Evolutionary conservation across 2,888 invertebrate genomes (phyloP), one percentile per base, ranked within the genome.

Genomic region (Entomobrya multifasciata): DNA sequence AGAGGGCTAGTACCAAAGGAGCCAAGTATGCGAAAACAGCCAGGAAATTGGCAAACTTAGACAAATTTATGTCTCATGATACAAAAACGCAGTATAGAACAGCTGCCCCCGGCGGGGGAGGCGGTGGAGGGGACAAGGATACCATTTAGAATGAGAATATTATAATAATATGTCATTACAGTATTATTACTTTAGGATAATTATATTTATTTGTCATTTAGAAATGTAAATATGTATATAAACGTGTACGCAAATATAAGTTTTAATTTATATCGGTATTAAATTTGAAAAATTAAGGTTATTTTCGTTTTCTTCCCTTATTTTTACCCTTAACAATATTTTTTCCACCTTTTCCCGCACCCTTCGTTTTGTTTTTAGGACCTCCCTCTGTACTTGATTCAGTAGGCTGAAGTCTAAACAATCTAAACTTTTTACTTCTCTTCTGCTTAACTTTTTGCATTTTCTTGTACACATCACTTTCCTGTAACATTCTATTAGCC

Each of bases 401-500:
- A 11, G 49, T 15, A 5, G 87, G 77, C 44, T 87, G 77, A 1
- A 86, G 30, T 72, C 87, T 65, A 72, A 85, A 87, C 57, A 80
- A 17, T 62, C 86, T 74, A 80, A 87, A 88, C 49, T 90, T 90
- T 82, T 88, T 89, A 41, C 87, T 87, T 49, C 83, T 83, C 49
- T 89, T 88, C 55, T 89, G 90, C 55, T 91, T 91, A 1, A 91
- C 25, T 49, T 77, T 78, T 76, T 89, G 88, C 25, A 88, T 86
- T 62, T 87, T 87, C 80, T 91, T 91, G 52, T 77, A 91, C n/a
- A 87, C 87, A 57, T 88, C 88, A 74, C 87, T 90, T 20, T 87
- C 78, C 57, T 89, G 90, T 0, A 91, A 81, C 49, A 90, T 76
- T n/a, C 88, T 78, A 82, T 90, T 90, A 15, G 90, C 87, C 65